Evolutionary conservation across 1,140 invertebrate genomes (phyloP).

Genomic region (Rhopalosiphum padi): DNA sequence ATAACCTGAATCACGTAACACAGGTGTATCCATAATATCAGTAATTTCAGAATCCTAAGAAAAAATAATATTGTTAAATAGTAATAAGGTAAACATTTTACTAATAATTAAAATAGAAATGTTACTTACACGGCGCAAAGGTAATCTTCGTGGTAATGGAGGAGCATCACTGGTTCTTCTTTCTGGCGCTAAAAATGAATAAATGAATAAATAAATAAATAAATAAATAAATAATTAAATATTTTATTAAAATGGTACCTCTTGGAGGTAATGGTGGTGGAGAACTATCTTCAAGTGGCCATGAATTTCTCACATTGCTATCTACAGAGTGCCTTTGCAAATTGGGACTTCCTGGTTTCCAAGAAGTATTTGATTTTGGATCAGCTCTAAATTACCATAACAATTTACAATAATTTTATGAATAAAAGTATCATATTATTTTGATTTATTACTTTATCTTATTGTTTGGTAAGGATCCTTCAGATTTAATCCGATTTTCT

Average conservation of each 20-base stretch:
- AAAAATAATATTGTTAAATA: neutral
- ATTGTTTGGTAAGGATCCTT: conserved; percentile 42
- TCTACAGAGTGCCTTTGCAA: conserved; percentile 66
- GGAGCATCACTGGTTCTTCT: conserved; percentile 65
- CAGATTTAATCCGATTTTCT: conserved; percentile 45
- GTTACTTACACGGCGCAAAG: conserved; percentile 53
- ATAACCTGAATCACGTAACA: conserved; percentile 37
- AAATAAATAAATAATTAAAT: neutral
- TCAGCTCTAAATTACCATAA: conserved; percentile 63
- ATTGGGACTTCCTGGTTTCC: conserved; percentile 70
- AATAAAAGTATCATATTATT: neutral
- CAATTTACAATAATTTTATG: neutral
- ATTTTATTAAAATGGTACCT: conserved; percentile 24
- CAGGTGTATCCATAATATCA: conserved; percentile 20
- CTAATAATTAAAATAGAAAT: neutral
- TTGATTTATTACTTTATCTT: neutral
- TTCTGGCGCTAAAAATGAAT: neutral
- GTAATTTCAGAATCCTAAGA: conserved; percentile 46
- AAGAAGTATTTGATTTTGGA: conserved; percentile 68
- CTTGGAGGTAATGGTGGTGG: conserved; percentile 71
- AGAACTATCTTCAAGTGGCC: conserved; percentile 67
- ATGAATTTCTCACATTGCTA: conserved; percentile 67
- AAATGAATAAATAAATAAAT: neutral
- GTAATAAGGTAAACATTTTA: neutral
- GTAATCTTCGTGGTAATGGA: conserved; percentile 68